A percentile compares a stretch with the other conserved stretches of the same genome.
phyloP scores from a whole-genome alignment of 2,113 vertebrate genomes.

The Hystrix brachyura region DNA sequence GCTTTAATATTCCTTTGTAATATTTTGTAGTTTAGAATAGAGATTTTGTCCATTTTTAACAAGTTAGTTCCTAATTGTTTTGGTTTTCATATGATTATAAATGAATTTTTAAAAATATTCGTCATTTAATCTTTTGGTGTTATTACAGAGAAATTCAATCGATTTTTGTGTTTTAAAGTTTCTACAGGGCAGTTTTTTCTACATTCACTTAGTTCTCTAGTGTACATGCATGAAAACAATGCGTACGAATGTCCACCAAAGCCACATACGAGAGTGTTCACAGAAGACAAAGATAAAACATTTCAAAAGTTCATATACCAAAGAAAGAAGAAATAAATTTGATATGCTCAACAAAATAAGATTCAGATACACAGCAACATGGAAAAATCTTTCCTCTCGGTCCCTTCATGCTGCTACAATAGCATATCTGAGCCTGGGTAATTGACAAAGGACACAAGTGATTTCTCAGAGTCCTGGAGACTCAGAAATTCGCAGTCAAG shows the following conservation, averaged over 20 bases:
- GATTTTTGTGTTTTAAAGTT: neutral
- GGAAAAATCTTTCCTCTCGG: neutral
- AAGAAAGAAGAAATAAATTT: conserved; percentile 5
- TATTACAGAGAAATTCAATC: neutral
- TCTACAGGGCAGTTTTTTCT: neutral
- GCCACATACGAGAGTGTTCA: neutral
- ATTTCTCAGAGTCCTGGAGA: neutral
- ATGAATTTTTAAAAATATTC: neutral
- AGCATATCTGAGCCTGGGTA: neutral
- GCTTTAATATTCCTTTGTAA: neutral
- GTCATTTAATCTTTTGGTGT: neutral
- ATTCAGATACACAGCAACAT: neutral
- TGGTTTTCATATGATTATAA: neutral
- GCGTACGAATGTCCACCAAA: neutral
- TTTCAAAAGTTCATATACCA: neutral
- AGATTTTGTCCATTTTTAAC: neutral
- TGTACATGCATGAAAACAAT: neutral
- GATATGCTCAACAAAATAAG: neutral
- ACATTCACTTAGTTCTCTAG: neutral
- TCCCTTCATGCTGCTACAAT: neutral
- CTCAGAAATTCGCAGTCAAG: neutral
- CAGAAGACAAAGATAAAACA: neutral
- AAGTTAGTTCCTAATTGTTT: neutral
- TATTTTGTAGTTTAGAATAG: neutral
- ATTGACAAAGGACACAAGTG: neutral